These are phyloP conservation scores for Chloroceryle aenea DNA, from an alignment of 2,113 vertebrate genomes.

Conservation along the genomic window DNA sequence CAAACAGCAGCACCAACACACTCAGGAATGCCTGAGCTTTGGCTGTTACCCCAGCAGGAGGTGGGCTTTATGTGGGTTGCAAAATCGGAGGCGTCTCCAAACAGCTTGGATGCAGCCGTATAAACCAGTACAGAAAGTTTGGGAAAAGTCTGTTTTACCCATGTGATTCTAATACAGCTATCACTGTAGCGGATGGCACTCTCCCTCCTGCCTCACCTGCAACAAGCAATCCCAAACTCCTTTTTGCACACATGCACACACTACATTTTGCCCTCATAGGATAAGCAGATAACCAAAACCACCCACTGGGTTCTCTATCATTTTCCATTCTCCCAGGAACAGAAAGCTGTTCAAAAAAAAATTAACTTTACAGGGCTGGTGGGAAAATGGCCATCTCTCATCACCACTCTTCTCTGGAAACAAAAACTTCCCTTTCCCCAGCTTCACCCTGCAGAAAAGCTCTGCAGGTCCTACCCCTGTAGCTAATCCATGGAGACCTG, in stretches of 20 bases:
- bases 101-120: neutral
- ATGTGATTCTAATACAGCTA: neutral
- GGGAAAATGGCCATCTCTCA: neutral
- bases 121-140: neutral
- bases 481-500: rapidly evolving
- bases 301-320: neutral
- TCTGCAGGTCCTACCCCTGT: neutral
- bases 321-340: neutral
- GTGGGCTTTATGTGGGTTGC: neutral
- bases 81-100: neutral
- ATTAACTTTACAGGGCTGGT: neutral
- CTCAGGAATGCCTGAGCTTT: neutral
- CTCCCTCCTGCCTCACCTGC: neutral
- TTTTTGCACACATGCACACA: rapidly evolving
- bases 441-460: neutral
- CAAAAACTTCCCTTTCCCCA: neutral
- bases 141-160: neutral
- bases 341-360: neutral
- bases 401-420: neutral
- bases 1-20: neutral
- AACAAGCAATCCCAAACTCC: neutral
- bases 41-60: neutral
- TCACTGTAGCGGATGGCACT: neutral
- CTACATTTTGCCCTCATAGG: rapidly evolving
- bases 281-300: neutral